Conservation (phyloP, 2,888 invertebrate species). For the Nowickia ferox region DNA sequence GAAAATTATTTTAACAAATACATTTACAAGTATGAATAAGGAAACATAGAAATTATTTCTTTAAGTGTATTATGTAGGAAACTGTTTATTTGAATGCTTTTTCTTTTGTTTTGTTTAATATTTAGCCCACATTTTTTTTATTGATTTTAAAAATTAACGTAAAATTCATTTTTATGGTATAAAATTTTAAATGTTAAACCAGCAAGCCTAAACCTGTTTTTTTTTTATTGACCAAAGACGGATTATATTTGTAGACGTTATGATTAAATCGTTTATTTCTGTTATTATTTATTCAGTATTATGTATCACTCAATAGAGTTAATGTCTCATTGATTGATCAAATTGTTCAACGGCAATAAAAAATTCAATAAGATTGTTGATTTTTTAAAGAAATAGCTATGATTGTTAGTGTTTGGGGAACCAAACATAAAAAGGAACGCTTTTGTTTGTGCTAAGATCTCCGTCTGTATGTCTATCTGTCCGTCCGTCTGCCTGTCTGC, state of each 20-base stretch:
- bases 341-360: background rate
- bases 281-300: background rate
- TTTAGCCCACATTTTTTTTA: constrained; percentile 55
- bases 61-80: constrained; percentile 21
- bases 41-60: background rate
- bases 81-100: background rate
- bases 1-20: no score
- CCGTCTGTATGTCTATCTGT: no score
- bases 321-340: background rate
- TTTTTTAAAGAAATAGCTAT: no score
- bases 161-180: background rate
- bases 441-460: no score
- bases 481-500: no score
- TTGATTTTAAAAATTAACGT: constrained; percentile 42
- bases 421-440: no score
- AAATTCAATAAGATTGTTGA: no score
- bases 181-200: constrained; percentile 51
- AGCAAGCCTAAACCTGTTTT: constrained; percentile 18
- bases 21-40: no score
- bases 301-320: background rate
- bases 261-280: constrained; percentile 10
- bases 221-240: constrained; percentile 5
- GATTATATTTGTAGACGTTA: constrained; percentile 19
- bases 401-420: no score
- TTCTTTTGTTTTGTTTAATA: constrained; percentile 9